Evolutionary conservation across 2,113 vertebrate species (phyloP).

Genomic region (Colius striatus): DNA sequence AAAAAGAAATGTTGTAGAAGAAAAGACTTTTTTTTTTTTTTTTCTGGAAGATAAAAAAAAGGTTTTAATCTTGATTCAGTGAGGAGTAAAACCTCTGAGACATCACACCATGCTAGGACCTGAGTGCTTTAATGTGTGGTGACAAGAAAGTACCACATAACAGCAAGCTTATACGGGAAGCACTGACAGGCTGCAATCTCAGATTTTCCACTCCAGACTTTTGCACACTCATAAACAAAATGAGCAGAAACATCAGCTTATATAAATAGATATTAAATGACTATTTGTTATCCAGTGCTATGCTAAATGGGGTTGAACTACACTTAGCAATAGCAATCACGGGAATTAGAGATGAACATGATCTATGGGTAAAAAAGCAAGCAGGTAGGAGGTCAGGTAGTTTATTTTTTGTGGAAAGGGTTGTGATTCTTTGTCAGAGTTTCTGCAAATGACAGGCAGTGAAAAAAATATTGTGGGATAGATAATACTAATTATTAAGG

Average conservation of each 20-base stretch:
- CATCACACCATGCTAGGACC: too few species aligned
- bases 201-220: not conserved
- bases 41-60: not conserved
- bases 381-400: not conserved
- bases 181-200: not conserved
- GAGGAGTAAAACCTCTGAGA: not conserved
- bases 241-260: not conserved
- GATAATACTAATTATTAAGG: not conserved
- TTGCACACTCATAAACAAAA: not conserved
- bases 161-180: not conserved
- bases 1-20: not conserved
- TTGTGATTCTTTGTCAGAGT: not conserved
- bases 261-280: not conserved
- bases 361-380: not conserved
- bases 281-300: not conserved
- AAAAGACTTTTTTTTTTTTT: not conserved
- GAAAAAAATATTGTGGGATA: not conserved
- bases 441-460: not conserved
- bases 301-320: not conserved
- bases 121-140: not conserved
- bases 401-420: not conserved
- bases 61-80: not conserved
- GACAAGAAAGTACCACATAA: not conserved
- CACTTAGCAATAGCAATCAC: not conserved
- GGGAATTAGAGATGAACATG: not conserved